Evolutionary conservation across 1,140 invertebrate genomes (phyloP), one percentile per base, ranked within the genome.

Genomic region (Solenopsis invicta): DNA sequence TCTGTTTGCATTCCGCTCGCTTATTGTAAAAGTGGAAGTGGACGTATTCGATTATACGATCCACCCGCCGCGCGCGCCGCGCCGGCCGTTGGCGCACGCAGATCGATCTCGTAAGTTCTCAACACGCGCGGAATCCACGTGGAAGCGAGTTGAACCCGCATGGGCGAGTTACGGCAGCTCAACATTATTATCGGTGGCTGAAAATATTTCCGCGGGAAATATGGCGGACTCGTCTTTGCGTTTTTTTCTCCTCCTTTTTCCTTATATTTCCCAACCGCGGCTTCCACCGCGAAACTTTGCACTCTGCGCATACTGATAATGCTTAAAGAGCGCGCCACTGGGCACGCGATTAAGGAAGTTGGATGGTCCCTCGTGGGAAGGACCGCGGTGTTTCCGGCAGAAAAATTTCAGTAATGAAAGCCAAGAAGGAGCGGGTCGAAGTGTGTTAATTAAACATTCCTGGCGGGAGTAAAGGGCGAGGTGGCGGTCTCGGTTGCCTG

Each of bases 381-480:
- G 67, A 76, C 52, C 48, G 52, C 61, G 76, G 59, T 67, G 77
- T 90, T 90, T 86, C 59, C 72, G 56, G 80, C 67, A 76, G 88
- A 90, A 90, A 89, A 90, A 90, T 90, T 76, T 89, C 88, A 87
- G 80, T 87, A 90, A 89, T 88, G 86, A 72, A 87, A 82, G 85
- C 67, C 77, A 66, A 74, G 89, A 72, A 85, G 77, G 78, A 89
- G 69, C 78, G 74, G 86, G 78, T 87, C 88, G 88, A 90, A 88
- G 89, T 90, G 88, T 89, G 89, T 90, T 90, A 90, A 90, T 90
- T 90, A 90, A 90, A 90, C 88, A 90, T 90, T 90, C 88, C 80
- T 88, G 80, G 74, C 88, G 61, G 67, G 72, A 89, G 56, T 61
- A 74, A 82, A 76, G 69, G 66, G 48, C 59, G n/a, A 54, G 34